Evolutionary conservation across 2,113 vertebrate genomes (phyloP).

Genomic region (Lamprotornis superbus): DNA sequence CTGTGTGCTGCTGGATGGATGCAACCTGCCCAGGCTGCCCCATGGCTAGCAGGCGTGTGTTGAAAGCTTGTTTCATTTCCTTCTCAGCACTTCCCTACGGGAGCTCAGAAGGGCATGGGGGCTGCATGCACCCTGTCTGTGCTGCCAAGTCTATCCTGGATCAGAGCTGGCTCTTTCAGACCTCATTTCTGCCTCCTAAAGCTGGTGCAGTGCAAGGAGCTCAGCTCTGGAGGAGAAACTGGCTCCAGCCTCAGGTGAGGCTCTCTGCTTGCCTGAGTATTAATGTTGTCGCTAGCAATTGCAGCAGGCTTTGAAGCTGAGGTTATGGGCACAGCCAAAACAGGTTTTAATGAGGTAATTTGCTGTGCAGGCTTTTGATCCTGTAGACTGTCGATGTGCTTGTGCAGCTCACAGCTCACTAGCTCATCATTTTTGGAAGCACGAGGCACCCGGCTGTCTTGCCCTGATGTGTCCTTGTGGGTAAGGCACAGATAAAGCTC

Average conservation of each 20-base stretch:
- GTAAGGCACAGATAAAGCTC: neutral
- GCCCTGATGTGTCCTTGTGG: neutral
- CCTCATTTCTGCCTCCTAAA: neutral
- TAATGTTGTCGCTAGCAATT: neutral
- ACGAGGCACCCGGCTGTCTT: neutral
- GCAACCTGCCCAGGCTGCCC: neutral
- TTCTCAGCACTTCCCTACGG: neutral
- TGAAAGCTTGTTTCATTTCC: constrained; percentile 11
- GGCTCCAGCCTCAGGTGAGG: neutral
- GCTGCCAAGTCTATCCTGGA: neutral
- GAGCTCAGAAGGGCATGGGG: neutral
- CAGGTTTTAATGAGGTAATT: neutral
- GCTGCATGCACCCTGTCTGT: rapidly evolving
- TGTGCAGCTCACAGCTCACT: neutral
- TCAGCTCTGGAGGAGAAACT: neutral
- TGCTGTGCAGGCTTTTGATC: constrained; percentile 20
- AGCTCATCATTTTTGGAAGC: neutral
- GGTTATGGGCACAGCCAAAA: neutral
- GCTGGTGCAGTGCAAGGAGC: neutral
- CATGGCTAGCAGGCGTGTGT: neutral
- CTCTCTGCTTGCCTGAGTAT: neutral
- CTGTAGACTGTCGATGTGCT: neutral
- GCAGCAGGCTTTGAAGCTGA: constrained; percentile 28
- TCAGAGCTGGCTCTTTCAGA: neutral
- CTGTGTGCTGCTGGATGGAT: neutral